phyloP scores from a whole-genome alignment of 2,888 invertebrate genomes.

The Spodoptera picta region DNA sequence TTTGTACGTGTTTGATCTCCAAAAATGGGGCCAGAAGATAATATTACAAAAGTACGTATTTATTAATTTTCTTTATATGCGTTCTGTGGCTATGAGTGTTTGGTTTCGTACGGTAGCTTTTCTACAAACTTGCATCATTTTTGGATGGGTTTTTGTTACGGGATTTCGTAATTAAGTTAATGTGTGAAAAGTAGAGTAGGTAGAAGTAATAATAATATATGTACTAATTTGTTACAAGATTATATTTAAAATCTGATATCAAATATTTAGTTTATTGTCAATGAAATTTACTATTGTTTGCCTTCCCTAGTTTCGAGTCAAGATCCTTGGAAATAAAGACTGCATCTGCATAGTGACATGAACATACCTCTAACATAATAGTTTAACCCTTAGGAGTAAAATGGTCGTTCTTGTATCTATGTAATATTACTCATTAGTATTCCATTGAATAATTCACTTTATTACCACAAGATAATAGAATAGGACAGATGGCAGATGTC shows the following conservation, averaged over 20 bases:
- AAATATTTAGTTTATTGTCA: no score
- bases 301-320: no score
- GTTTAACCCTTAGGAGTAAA: no score
- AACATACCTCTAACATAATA: no score
- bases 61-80: conserved; percentile 42
- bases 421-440: conserved; percentile 5
- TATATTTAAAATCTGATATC: no score
- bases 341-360: no score
- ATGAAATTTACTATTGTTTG: no score
- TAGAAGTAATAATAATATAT: no score
- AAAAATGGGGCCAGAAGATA: conserved; percentile 57
- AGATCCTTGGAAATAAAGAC: no score
- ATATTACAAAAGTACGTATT: conserved; percentile 52
- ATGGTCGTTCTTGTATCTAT: no score
- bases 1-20: conserved; percentile 62
- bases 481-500: conserved; percentile 53
- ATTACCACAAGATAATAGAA: conserved; percentile 46
- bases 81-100: conserved; percentile 24
- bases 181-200: background rate
- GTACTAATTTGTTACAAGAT: no score
- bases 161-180: background rate
- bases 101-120: conserved; percentile 20
- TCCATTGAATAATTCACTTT: conserved; percentile 43
- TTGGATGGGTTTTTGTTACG: conserved; percentile 3
- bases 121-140: conserved; percentile 16